Evolutionary conservation across 1,140 invertebrate genomes (phyloP), one percentile per base, ranked within the genome.

Genomic region (Papilio helenus): DNA sequence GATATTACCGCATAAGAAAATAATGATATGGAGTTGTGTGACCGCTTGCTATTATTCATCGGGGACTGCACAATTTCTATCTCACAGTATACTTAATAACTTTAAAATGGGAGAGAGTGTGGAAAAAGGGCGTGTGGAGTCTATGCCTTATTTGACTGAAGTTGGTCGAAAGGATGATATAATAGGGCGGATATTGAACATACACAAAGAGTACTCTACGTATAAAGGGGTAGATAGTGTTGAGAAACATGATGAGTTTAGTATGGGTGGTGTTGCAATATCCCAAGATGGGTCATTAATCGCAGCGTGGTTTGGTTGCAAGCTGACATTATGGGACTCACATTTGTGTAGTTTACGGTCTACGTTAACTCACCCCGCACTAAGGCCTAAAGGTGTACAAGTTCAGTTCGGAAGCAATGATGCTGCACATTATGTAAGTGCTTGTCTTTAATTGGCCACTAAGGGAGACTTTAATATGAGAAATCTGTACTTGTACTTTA

Each of bases 391-490:
- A 79, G 94, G 94, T 1, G 79, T 88, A 5, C 83, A 91, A 29
- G 93, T 95, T 4, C 85, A 90, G 74, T 95, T 95, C 81, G 94
- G 93, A 23, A 92, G 90, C 77, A 86, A 91, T 42, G 92, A 95
- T 80, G 92, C 94, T 5, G 92, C 94, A 42, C 94, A 95, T 87
- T 95, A 94, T 89, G 94, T 95, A 88, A 91, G 93, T 93, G n/a
- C 76, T 5, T 61, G 7, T 8, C 3, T 34, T 34, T 34, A 34
- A 34, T 39, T 8, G 8, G 7, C 0, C 34, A 39, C 34, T 39
- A 39, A 39, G 34, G 34, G 34, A 39, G 34, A 39, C 34, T 39
- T 39, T 39, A 39, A 7, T 39, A 8, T 39, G 7, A 34, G 34
- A 34, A 34, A 34, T 34, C 34, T 34, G 3, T 34, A 34, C 34